Percentiles rank a stretch among this genome's conserved stretches.
phyloP scores from a whole-genome alignment of 1,140 invertebrate genomes.

The Myzus persicae region DNA sequence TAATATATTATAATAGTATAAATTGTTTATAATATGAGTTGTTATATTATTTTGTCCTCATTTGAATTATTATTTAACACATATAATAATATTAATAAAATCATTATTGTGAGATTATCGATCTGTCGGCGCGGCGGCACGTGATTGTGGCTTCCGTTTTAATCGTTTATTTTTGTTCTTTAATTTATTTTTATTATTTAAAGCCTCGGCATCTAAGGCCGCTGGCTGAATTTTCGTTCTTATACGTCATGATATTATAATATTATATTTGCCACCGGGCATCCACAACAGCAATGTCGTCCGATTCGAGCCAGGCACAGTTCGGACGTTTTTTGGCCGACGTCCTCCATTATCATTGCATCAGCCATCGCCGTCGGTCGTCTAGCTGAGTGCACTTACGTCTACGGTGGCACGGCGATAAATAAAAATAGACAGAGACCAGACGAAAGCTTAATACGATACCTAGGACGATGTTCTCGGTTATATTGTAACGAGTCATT shows the following conservation, averaged over 20 bases:
- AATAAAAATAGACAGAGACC: constrained; percentile 11
- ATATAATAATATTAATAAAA: no score
- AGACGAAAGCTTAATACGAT: not conserved
- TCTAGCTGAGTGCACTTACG: constrained; percentile 11
- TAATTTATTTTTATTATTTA: no score
- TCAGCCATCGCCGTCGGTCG: not conserved
- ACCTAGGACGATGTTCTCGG: not conserved
- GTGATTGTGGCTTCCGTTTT: not conserved
- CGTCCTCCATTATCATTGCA: not conserved
- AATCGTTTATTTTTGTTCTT: not conserved
- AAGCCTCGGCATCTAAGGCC: no score
- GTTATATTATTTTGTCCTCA: no score
- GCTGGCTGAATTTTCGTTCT: not conserved
- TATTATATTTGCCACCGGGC: not conserved
- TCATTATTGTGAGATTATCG: not conserved
- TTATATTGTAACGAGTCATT: not conserved
- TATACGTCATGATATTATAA: not conserved
- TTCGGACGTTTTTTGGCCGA: not conserved
- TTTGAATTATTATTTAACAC: no score
- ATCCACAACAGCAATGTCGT: not conserved
- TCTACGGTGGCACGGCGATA: not conserved
- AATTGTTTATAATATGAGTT: no score
- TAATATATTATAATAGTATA: no score
- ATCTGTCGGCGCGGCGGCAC: not conserved
- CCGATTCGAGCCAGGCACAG: not conserved